A percentile compares a stretch with the other conserved stretches of the same genome.
Conservation (phyloP, 2,888 invertebrate species). For the Macrophya annulata region DNA sequence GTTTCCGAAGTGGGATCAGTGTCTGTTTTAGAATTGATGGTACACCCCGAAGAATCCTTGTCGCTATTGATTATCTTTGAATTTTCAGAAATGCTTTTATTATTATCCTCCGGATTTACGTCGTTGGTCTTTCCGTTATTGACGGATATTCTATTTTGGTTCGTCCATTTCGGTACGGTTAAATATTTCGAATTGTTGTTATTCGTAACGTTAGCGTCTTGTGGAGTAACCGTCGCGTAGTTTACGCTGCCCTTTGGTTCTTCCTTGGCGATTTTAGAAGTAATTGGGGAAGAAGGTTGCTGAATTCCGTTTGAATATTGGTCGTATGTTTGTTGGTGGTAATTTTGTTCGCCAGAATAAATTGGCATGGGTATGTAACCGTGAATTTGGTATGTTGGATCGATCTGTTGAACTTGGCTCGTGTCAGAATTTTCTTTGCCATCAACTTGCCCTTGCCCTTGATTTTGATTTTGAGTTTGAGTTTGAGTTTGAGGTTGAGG, state of each 20-base stretch:
- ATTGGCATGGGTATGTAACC: slow-evolving; percentile 20
- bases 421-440: background rate
- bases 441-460: background rate
- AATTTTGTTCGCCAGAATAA: slow-evolving; percentile 33
- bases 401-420: slow-evolving; percentile 23
- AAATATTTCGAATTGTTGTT: slow-evolving; percentile 24
- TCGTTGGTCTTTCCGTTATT: slow-evolving; percentile 29
- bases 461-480: background rate
- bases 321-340: background rate
- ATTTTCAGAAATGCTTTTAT: slow-evolving; percentile 51
- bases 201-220: background rate
- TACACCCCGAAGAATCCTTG: slow-evolving; percentile 35
- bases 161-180: slow-evolving; percentile 54
- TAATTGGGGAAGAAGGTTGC: background rate
- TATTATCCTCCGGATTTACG: slow-evolving; percentile 27
- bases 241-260: background rate
- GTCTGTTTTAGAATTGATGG: slow-evolving; percentile 39
- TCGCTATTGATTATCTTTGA: slow-evolving; percentile 57
- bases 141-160: slow-evolving; percentile 34
- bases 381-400: slow-evolving; percentile 30
- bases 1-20: slow-evolving; percentile 55
- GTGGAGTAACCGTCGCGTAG: background rate
- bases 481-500: background rate
- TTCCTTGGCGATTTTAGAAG: background rate
- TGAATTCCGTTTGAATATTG: background rate